Conservation (phyloP, 1,140 invertebrate species). For the Aphelenchoides fujianensis region DNA sequence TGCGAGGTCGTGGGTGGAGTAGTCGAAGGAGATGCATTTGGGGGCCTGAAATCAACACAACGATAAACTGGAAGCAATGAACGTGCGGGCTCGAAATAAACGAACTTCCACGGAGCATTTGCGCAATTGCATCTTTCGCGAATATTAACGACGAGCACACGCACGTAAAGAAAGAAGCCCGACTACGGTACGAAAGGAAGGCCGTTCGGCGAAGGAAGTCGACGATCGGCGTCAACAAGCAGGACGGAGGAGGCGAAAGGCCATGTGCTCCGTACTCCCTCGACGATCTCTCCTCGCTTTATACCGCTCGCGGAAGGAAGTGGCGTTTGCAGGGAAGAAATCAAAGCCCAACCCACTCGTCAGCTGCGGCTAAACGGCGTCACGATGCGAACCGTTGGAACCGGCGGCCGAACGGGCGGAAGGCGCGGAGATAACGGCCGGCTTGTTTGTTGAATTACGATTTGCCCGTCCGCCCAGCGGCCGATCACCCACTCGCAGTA, state of each 20-base stretch:
- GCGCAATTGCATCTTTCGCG: too few species aligned
- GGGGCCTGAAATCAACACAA: neutral
- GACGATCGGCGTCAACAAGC: neutral
- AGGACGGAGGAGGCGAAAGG: neutral
- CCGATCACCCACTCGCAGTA: neutral
- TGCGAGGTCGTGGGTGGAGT: neutral
- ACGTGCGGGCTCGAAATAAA: too few species aligned
- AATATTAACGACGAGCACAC: too few species aligned
- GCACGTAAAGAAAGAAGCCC: too few species aligned
- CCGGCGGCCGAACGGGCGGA: neutral
- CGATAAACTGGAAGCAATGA: too few species aligned
- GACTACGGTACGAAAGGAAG: too few species aligned
- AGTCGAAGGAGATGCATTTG: slow-evolving; percentile 9
- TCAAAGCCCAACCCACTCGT: neutral
- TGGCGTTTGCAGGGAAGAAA: neutral
- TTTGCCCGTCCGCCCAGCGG: neutral
- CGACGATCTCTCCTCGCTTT: neutral
- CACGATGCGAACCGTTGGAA: neutral
- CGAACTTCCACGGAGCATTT: too few species aligned
- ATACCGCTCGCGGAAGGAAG: neutral
- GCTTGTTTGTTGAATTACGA: slow-evolving; percentile 5
- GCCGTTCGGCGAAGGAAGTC: neutral
- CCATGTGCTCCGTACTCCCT: too few species aligned
- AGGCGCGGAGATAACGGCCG: neutral
- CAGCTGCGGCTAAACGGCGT: neutral